A percentile compares a stretch with the other conserved stretches of the same genome.
Evolutionary conservation across 2,113 vertebrate genomes (phyloP).

Genomic region (Sceloporus tristichus): DNA sequence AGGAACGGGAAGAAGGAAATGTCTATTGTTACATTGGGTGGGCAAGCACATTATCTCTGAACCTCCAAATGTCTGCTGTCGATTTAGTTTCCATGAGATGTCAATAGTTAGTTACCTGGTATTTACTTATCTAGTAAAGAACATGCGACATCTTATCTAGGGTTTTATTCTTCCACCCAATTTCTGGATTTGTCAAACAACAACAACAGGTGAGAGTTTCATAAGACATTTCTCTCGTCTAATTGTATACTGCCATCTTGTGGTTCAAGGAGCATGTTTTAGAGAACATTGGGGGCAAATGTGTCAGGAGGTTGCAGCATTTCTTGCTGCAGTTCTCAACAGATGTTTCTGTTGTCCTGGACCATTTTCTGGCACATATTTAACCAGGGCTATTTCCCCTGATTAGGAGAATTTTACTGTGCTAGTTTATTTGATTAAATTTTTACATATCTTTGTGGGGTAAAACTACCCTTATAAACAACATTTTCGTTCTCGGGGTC

Average conservation of each 20-base stretch:
- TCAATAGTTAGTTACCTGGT: slow-evolving; percentile 53
- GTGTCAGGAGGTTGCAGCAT: too few relatives aligned
- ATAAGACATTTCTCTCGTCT: slow-evolving; percentile 24
- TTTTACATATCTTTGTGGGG: too few relatives aligned
- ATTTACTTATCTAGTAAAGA: slow-evolving; percentile 29
- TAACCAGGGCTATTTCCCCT: too few relatives aligned
- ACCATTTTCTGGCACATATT: too few relatives aligned
- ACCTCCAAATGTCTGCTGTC: not conserved
- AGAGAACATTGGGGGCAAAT: not conserved
- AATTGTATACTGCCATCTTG: slow-evolving; percentile 72
- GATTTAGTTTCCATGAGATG: slow-evolving; percentile 12
- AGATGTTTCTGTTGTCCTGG: too few relatives aligned
- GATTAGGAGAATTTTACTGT: too few relatives aligned
- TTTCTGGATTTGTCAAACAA: slow-evolving; percentile 7
- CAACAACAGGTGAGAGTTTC: slow-evolving; percentile 8
- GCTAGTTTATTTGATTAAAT: too few relatives aligned
- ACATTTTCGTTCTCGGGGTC: too few relatives aligned
- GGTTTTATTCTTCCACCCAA: slow-evolving; percentile 51
- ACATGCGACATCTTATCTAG: slow-evolving; percentile 40
- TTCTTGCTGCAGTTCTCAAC: too few relatives aligned
- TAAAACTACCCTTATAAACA: too few relatives aligned
- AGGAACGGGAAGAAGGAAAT: slow-evolving; percentile 48
- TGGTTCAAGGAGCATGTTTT: slow-evolving; percentile 52
- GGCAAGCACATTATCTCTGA: slow-evolving; percentile 30
- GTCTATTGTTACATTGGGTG: not conserved